These are phyloP conservation scores for Sorex maritimensis DNA, from an alignment of 2,797 vertebrate genomes.

Conservation along the genomic window DNA sequence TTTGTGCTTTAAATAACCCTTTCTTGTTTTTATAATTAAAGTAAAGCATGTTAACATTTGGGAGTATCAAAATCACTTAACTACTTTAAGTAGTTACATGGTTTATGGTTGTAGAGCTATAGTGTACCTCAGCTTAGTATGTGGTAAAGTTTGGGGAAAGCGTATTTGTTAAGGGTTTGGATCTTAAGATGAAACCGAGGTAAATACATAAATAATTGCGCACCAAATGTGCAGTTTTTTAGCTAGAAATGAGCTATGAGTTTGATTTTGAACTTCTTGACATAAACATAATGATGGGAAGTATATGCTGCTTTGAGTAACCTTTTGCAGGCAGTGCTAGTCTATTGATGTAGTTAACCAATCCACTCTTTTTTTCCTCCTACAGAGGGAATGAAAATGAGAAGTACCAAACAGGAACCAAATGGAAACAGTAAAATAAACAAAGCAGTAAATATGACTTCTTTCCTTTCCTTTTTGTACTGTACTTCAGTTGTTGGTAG, in stretches of 20 bases:
- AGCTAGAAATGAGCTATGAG: slow-evolving; percentile 42
- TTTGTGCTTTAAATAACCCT: slow-evolving; percentile 49
- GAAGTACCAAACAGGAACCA: slow-evolving; percentile 95
- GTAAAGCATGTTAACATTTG: slow-evolving; percentile 22
- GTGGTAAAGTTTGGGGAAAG: slow-evolving; percentile 57
- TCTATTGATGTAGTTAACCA: slow-evolving; percentile 32
- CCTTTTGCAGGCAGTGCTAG: slow-evolving; percentile 29
- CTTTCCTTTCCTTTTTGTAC: not conserved
- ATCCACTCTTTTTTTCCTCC: not conserved
- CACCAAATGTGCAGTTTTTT: slow-evolving; percentile 21
- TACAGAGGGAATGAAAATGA: slow-evolving; percentile 98
- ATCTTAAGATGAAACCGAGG: slow-evolving; percentile 29
- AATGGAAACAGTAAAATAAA: slow-evolving; percentile 95
- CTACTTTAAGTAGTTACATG: not conserved
- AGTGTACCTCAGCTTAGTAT: slow-evolving; percentile 4
- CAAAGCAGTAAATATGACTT: slow-evolving; percentile 93
- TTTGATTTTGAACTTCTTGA: slow-evolving; percentile 55
- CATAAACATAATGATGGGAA: slow-evolving; percentile 43
- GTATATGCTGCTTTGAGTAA: slow-evolving; percentile 44
- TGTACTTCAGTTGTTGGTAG: not conserved
- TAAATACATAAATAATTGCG: slow-evolving; percentile 36
- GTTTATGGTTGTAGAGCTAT: slow-evolving; percentile 28
- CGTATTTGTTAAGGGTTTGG: slow-evolving; percentile 3
- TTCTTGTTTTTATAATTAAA: not conserved
- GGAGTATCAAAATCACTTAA: not conserved